Conservation (phyloP, 2,797 vertebrate species). For the Enteromius viviparus region DNA sequence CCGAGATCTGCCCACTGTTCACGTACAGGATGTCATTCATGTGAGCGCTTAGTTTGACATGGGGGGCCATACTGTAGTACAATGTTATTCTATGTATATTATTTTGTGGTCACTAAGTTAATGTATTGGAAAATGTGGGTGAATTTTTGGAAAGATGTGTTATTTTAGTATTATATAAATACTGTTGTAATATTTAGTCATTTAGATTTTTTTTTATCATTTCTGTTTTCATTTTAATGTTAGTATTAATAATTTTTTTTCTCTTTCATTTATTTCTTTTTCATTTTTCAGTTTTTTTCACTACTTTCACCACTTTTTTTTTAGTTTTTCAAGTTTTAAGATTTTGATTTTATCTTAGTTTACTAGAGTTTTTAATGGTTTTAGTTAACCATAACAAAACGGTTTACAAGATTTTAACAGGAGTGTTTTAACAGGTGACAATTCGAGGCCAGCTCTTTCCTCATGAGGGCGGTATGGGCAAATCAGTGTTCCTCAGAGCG, state of each 20-base stretch:
- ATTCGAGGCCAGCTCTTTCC: conserved; percentile 93
- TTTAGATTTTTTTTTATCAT: neutral
- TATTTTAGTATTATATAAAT: neutral
- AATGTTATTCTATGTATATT: neutral
- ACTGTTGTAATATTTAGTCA: neutral
- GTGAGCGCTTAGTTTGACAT: conserved; percentile 72
- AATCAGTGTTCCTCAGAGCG: conserved; percentile 88
- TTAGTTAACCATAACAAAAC: neutral
- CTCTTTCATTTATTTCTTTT: no score
- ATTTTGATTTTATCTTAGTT: neutral
- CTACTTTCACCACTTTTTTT: neutral
- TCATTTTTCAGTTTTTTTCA: neutral
- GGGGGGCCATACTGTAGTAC: neutral
- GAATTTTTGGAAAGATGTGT: neutral
- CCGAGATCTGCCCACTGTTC: conserved; percentile 76
- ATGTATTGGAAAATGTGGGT: neutral
- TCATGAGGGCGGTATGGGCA: conserved; percentile 87
- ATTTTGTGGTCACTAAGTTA: neutral
- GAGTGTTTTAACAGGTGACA: conserved; percentile 81
- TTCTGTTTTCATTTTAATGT: neutral
- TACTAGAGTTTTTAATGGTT: neutral
- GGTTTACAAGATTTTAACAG: neutral
- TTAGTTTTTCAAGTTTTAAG: neutral
- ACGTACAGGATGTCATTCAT: conserved; percentile 84
- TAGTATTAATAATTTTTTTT: neutral